Evolutionary conservation across 2,113 vertebrate genomes (phyloP), one percentile per base, ranked within the genome.

Genomic region (Elachura formosa): DNA sequence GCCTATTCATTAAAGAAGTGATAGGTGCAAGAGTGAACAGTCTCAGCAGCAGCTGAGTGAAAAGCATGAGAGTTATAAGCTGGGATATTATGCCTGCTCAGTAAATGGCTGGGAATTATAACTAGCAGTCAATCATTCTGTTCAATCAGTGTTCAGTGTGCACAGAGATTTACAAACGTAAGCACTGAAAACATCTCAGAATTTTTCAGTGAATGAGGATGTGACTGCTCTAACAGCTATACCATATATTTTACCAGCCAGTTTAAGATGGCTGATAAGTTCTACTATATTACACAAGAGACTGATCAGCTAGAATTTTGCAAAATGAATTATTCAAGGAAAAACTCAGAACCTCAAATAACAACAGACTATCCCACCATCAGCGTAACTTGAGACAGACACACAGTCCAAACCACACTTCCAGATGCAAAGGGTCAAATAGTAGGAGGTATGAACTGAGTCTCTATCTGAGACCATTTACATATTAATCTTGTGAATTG

Each of bases 281-380:
- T 97, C 92, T 91, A 93, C 87, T 89, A 11, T 55, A 94, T 96
- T 96, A 93, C 73, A 83, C 81, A 90, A 79, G 78, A 97, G 78
- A 91, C 75, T 64, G 69, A 54, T 33, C 68, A 93, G 84, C 80
- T 59, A 94, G 73, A 96, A 97, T 94, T 92, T 83, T 94, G 78
- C 56, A 86, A 73, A 92, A 93, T 79, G 4, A 90, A 89, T 84
- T 92, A 83, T 71, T 94, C 79, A 89, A 87, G 73, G 17, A 40
- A 94, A 94, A 92, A 40, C 17, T 74, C 52, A 36, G 73, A 92
- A 56, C 62, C 62, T 89, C 80, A 89, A 82, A 80, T 66, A 55
- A 80, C 72, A 82, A 76, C 0, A 9, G 87, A 78, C 55, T 67
- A 74, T 67, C 45, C 55, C 67, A 83, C 51, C 63, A 69, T 31